A percentile compares a stretch with the other conserved stretches of the same genome.
Evolutionary conservation across 2,113 vertebrate genomes (phyloP).

Genomic region (Ictalurus punctatus): DNA sequence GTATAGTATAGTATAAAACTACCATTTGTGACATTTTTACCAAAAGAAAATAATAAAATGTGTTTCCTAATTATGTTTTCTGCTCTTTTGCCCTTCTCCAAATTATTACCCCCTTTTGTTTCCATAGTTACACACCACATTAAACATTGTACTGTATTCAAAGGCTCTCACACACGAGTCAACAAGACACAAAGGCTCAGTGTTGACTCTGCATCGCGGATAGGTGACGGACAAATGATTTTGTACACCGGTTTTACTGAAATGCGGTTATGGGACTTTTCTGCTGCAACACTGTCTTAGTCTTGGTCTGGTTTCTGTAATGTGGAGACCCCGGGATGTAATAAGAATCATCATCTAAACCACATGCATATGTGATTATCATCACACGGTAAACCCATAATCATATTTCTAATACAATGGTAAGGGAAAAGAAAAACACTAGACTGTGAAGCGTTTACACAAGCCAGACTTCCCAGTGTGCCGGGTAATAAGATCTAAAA

Average conservation of each 20-base stretch:
- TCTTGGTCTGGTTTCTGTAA: not conserved
- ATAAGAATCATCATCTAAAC: not conserved
- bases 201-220: not conserved
- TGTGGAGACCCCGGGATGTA: not conserved
- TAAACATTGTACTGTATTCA: not conserved
- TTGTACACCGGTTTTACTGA: not conserved
- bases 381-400: not conserved
- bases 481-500: not conserved
- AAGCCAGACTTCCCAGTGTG: not conserved
- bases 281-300: not conserved
- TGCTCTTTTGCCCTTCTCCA: not conserved
- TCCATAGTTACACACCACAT: not conserved
- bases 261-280: not conserved
- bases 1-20: not conserved
- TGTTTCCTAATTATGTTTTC: not conserved
- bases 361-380: not conserved
- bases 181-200: not conserved
- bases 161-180: not conserved
- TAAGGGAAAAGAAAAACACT: not conserved
- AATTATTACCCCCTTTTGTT: not conserved
- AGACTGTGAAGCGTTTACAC: not conserved
- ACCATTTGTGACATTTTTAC: not conserved
- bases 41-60: not conserved
- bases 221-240: not conserved
- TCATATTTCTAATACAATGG: not conserved